Evolutionary conservation across 2,113 vertebrate species (phyloP), one percentile per base, ranked within the genome.

Genomic region (Amphiprion percula): DNA sequence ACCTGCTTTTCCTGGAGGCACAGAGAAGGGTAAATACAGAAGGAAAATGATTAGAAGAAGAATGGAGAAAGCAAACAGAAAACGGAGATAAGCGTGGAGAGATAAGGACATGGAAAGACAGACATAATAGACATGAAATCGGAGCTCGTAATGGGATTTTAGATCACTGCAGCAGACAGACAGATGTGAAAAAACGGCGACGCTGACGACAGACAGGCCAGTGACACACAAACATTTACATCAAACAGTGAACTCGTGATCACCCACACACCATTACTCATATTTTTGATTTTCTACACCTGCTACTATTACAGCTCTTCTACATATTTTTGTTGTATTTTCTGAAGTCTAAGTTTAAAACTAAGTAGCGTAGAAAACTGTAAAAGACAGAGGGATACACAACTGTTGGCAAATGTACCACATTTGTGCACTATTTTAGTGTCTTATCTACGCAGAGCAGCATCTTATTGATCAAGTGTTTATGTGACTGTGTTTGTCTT

Each of bases 1-100:
- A 95, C 91, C 83, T 95, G 91, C 28, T 94, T 94, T 24, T 87
- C 69, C 86, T 89, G 73, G 21, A 21, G 7, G 28, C 33, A 0
- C 17, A 33, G 37, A 44, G 15, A 5, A 4, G 3, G 28, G 19
- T 2, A 37, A 37, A 10, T 37, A 9, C 33, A 33, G 17, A 10
- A 7, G 16, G 1, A 8, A 9, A 17, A 50, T 21, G 11, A 8
- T 4, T 0, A n/a, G 16, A 24, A 19, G 19, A 23, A n/a, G 44
- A 39, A 33, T 6, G 19, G 28, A 44, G 7, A 24, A 28, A 61
- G 8, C 4, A 16, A 12, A 49, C 1, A 56, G 17, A 6, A 49
- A 7, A 53, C 9, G 2, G 44, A 69, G 46, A 61, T 0, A 2
- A 9, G 39, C 33, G 52, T 10, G 61, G 8, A 1, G 10, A 72